Evolutionary conservation across 2,113 vertebrate species (phyloP).

Genomic region (Oxygymnocypris stewartii): DNA sequence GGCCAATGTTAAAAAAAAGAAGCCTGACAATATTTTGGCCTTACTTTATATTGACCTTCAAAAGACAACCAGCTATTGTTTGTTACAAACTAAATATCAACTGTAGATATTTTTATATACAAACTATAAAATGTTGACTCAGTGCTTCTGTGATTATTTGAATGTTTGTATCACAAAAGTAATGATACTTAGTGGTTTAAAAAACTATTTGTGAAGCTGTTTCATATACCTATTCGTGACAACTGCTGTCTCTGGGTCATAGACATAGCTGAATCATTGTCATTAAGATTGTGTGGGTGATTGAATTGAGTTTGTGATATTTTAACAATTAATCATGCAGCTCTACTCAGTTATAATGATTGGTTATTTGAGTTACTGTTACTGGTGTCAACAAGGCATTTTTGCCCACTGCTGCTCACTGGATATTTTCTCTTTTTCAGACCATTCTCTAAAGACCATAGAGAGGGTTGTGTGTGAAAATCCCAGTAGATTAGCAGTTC

Average conservation of each 20-base stretch:
- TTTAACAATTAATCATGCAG: not conserved
- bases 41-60: not conserved
- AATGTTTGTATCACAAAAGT: not conserved
- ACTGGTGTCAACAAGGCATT: too few relatives aligned
- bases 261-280: too few relatives aligned
- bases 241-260: not conserved
- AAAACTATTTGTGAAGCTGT: not conserved
- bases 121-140: not conserved
- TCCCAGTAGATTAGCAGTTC: not conserved
- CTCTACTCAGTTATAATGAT: not conserved
- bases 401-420: not conserved
- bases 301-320: not conserved
- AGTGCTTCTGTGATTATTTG: not conserved
- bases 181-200: not conserved
- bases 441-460: not conserved
- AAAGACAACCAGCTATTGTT: not conserved
- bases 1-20: not conserved
- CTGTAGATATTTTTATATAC: not conserved
- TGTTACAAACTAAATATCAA: too few relatives aligned
- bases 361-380: not conserved
- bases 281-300: too few relatives aligned
- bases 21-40: not conserved
- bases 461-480: not conserved
- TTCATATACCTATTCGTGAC: not conserved
- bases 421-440: not conserved